These are phyloP conservation scores for Capra hircus DNA, from an alignment of 2,113 vertebrate genomes.

Conservation along the genomic window DNA sequence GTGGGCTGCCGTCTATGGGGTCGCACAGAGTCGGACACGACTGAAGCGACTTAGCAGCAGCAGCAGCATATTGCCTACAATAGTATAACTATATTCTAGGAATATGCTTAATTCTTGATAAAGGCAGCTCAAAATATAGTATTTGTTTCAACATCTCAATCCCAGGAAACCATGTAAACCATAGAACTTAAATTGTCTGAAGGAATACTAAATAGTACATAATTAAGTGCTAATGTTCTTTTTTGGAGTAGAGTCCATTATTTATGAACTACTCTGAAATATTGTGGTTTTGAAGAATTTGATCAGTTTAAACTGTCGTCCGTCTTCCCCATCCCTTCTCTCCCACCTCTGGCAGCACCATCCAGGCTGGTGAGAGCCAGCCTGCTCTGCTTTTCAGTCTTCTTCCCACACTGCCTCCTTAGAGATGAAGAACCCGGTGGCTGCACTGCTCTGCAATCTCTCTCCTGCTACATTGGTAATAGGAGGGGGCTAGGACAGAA, in stretches of 20 bases:
- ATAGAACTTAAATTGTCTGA: neutral
- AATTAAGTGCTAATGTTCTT: neutral
- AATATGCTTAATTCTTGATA: neutral
- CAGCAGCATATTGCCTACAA: neutral
- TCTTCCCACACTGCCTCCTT: neutral
- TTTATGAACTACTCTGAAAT: neutral
- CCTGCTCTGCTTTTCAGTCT: neutral
- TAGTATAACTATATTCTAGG: neutral
- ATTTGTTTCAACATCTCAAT: neutral
- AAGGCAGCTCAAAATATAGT: neutral
- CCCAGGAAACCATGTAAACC: neutral
- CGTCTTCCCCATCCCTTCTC: no score
- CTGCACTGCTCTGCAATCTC: neutral
- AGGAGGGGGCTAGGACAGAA: neutral
- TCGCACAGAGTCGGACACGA: no score
- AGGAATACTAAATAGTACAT: neutral
- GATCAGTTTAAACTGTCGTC: no score
- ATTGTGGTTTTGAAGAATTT: neutral
- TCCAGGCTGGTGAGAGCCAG: neutral
- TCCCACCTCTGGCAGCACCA: neutral
- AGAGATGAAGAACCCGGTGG: neutral
- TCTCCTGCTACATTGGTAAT: rapidly evolving
- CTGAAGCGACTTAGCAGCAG: no score
- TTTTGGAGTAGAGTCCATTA: neutral
- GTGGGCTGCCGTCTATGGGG: no score